phyloP scores from a whole-genome alignment of 1,140 invertebrate genomes.

The Papilio dardanus region DNA sequence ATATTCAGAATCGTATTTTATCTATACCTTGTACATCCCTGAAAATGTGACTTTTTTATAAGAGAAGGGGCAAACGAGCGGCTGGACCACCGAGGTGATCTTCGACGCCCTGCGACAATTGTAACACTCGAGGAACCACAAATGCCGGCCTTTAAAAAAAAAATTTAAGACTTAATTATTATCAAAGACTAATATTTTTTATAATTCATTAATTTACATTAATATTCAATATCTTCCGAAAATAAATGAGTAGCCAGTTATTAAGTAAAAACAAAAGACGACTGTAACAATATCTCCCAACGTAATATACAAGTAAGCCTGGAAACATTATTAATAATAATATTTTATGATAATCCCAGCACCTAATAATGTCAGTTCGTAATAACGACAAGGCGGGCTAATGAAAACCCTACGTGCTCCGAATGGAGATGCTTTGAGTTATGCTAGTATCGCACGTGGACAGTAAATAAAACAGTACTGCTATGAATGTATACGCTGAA shows the following conservation, averaged over 20 bases:
- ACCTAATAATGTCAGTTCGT: conserved; percentile 20
- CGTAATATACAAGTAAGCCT: not conserved
- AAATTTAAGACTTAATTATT: no score
- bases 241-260: not conserved
- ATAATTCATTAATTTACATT: not conserved
- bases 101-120: no score
- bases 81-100: no score
- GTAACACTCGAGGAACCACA: no score
- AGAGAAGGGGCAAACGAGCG: no score
- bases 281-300: not conserved
- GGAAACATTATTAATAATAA: conserved; percentile 13
- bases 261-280: not conserved
- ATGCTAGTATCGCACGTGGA: not conserved
- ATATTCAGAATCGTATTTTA: not conserved
- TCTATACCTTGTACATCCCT: not conserved
- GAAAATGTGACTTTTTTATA: no score
- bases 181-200: no score
- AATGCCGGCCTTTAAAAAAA: no score
- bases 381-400: conserved; percentile 26
- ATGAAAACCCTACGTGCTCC: conserved; percentile 36
- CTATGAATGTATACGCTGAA: not conserved
- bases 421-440: not conserved
- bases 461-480: not conserved
- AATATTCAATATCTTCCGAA: not conserved
- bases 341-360: conserved; percentile 10